Base-by-base conservation (phyloP, 2,113 vertebrate genomes). In the Atractosteus spatula region DNA sequence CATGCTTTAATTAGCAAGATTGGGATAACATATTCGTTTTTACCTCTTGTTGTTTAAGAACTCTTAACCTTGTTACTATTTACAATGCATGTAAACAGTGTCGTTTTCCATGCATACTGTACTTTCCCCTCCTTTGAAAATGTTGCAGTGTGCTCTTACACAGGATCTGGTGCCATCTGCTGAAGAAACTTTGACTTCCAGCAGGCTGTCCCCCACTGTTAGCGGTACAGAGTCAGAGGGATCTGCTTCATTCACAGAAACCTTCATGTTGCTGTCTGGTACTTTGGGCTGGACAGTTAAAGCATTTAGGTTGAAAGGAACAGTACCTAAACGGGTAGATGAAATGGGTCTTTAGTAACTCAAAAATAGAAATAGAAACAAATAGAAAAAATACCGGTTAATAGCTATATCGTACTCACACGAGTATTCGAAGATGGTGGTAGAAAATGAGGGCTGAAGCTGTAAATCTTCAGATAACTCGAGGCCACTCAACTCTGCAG, bases 121-220 rank as follows among this genome's bases (percentile, higher is more conserved):
- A 29, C 29, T 29, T 29, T 2, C 29, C 29, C 29, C 29, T 29
- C 1, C 29, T 29, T 29, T 29, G 29, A 29, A 29, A 29, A 29
- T 29, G 29, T 29, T 29, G 29, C 29, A 29, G 29, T 29, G 29
- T 29, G 29, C 29, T 59, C 56, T 62, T 79, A 89, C 87, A 82
- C 87, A 89, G 62, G 85, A 77, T 77, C 82, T 82, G 42, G 78
- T 82, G 82, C 85, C 87, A 90, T 89, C 89, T 89, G 84, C 79
- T 81, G 90, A 90, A n/a, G 68, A 69, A 44, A 89, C 77, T 51
- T 76, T 81, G 62, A 88, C 70, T 63, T 84, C 76, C 71, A 91
- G 69, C 66, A 74, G 12, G 0, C 85, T 88, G 71, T 91, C 85
- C 62, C 86, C 85, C 8, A 78, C 54, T 8, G 78, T 84, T 43